Conservation (phyloP, 2,888 invertebrate genomes). For the Protophormia terraenovae region DNA sequence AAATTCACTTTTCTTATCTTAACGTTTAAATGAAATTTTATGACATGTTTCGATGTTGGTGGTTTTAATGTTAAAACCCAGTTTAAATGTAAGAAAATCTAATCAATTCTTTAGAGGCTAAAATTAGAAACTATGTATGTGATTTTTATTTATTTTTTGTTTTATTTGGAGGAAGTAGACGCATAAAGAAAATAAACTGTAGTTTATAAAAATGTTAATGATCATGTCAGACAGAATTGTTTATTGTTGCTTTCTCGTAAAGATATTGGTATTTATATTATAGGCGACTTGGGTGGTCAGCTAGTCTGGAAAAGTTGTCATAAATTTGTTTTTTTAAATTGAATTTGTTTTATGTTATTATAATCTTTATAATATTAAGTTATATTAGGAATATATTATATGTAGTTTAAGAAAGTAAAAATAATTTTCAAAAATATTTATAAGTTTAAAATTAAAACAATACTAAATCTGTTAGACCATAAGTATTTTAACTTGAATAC, state of each 20-base stretch:
- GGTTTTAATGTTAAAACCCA: neutral
- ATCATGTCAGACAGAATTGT: constrained; percentile 28
- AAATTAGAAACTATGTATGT: neutral
- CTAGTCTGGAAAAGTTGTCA: neutral
- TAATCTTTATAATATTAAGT: neutral
- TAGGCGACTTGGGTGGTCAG: constrained; percentile 23
- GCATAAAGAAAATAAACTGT: neutral
- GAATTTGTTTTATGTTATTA: neutral
- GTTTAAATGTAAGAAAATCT: constrained; percentile 20
- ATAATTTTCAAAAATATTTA: too few species aligned
- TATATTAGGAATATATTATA: neutral
- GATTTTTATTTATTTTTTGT: neutral
- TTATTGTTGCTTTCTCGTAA: neutral
- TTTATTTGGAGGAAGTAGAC: neutral
- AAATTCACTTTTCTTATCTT: constrained; percentile 49
- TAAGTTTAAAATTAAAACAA: too few species aligned
- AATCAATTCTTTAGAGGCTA: constrained; percentile 25
- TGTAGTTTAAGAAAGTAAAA: too few species aligned
- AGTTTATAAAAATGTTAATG: constrained; percentile 27
- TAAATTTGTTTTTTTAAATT: neutral
- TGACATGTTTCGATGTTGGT: constrained; percentile 53
- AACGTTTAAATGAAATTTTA: constrained; percentile 45
- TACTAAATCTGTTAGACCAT: too few species aligned
- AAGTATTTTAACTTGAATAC: too few species aligned
- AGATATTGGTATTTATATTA: neutral